Base-by-base conservation (phyloP, 1,140 invertebrate genomes). In the Bombus affinis region DNA sequence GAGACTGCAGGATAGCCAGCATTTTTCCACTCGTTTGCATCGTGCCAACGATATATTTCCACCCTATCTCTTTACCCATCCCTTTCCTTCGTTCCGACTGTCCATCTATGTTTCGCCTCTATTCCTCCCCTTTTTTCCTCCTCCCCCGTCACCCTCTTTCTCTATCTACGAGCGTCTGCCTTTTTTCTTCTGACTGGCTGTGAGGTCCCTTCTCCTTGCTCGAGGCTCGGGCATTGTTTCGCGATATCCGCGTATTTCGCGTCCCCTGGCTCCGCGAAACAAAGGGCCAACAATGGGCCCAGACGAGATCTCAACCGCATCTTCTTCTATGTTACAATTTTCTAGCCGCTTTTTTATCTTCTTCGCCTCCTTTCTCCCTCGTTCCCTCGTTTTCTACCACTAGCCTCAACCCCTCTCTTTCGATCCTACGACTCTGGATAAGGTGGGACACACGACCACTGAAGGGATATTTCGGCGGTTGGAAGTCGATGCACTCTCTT, bases 201-300 rank as follows among this genome's bases (percentile, higher is more conserved):
- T 18, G 72, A 65, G 74, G 78, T 90, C 81, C 70, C 75, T 79
- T 90, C 87, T 83, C 75, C 87, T 92, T 89, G 91, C 91, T 92
- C 91, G 91, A 92, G 92, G 91, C 92, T 90, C 87, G 86, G 71
- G 92, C 87, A 93, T 93, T 93, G 92, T 93, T 92, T 92, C 87
- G 87, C 85, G 91, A 92, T 93, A 93, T 93, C 87, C 90, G 73
- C 89, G 86, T 92, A 86, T 85, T 92, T 82, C 88, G 78, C 86
- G 88, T 93, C 88, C 87, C 88, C 88, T 90, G 84, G 81, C 78
- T 89, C 70, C 73, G 88, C 85, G 86, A 88, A 92, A 93, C 92
- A 93, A 92, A 92, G 88, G 83, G 57, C 84, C 80, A 86, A 90
- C 88, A 90, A 90, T 90, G 83, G 85, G 70, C 78, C 83, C 83